Conservation (phyloP, 2,888 invertebrate species). For the Hipparchia sbordonii region DNA sequence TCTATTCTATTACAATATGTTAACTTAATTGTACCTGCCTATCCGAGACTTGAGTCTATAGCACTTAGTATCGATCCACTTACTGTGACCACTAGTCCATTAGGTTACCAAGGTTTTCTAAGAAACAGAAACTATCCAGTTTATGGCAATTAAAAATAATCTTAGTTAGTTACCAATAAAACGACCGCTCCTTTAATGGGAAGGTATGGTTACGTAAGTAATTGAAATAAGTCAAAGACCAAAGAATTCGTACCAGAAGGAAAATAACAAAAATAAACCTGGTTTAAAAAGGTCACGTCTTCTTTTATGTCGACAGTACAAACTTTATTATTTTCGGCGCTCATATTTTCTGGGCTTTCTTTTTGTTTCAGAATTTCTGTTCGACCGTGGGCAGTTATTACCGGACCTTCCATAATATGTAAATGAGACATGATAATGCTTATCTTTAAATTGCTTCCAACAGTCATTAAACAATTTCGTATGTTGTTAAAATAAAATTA, state of each 20-base stretch:
- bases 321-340: background rate
- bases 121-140: conserved; percentile 16
- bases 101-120: conserved; percentile 10
- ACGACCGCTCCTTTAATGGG: conserved; percentile 6
- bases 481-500: too few species aligned
- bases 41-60: background rate
- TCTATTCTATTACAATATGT: background rate
- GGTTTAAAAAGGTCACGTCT: conserved; percentile 1
- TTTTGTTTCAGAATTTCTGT: background rate
- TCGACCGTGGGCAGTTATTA: background rate
- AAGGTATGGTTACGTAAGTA: conserved; percentile 1
- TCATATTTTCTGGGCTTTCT: background rate
- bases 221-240: background rate
- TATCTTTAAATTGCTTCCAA: background rate
- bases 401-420: background rate
- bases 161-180: conserved; percentile 15
- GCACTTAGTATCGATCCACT: background rate
- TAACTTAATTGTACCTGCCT: background rate
- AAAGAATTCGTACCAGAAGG: background rate
- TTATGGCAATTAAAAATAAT: conserved; percentile 15
- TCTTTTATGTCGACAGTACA: background rate
- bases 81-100: background rate
- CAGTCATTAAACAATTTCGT: background rate
- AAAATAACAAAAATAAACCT: background rate
- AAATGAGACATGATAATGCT: background rate